These are phyloP conservation scores for Perca fluviatilis DNA, from an alignment of 2,113 vertebrate genomes.

Conservation along the genomic window DNA sequence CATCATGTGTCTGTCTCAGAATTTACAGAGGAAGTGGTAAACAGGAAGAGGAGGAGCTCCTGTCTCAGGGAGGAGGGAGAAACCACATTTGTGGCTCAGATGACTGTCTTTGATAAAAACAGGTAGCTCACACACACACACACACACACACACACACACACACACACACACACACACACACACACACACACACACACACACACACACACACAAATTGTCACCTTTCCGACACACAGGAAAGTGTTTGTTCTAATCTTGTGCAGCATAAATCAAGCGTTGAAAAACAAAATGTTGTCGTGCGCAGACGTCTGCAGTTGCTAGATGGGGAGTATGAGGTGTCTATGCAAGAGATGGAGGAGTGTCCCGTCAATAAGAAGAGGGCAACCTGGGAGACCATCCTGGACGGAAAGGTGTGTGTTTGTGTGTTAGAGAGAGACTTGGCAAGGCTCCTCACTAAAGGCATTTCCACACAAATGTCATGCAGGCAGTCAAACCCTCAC, in stretches of 20 bases:
- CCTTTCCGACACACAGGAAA: background rate
- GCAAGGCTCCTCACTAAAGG: too few relatives aligned
- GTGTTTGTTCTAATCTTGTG: background rate
- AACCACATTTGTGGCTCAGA: constrained; percentile 95
- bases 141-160: background rate
- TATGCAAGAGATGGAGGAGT: constrained; percentile 98
- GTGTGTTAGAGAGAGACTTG: background rate
- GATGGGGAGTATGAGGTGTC: constrained; percentile 99
- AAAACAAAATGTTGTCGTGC: rapidly evolving
- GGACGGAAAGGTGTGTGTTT: constrained; percentile 91
- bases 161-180: background rate
- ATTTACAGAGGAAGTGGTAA: constrained; percentile 89
- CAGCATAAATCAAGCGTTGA: background rate
- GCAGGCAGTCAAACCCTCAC: background rate
- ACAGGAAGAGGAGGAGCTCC: constrained; percentile 92
- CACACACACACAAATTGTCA: background rate
- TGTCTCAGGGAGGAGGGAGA: constrained; percentile 93
- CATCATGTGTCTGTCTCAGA: constrained; percentile 79
- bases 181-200: background rate
- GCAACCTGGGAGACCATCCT: constrained; percentile 98
- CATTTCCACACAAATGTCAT: background rate
- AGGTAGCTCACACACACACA: constrained; percentile 81
- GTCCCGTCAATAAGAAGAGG: constrained; percentile 95
- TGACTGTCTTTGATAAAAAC: constrained; percentile 99
- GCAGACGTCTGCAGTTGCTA: constrained; percentile 93